These are phyloP conservation scores for Araneus ventricosus DNA, from an alignment of 1,140 invertebrate genomes.

Conservation along the genomic window DNA sequence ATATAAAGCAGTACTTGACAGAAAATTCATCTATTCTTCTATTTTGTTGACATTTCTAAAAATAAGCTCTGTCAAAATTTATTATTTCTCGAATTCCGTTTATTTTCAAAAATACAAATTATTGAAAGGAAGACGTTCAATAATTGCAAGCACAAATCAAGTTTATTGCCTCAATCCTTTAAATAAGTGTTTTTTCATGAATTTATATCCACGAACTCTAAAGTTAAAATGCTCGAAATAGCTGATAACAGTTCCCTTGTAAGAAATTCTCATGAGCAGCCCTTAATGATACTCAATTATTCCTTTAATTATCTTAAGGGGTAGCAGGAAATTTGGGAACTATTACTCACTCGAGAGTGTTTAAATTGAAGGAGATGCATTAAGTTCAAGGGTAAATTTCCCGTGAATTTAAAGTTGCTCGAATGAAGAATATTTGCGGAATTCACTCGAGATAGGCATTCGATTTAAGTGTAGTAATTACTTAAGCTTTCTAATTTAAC, in stretches of 20 bases:
- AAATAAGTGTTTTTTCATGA: too few species aligned
- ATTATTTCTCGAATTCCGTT: too few species aligned
- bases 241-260: not conserved
- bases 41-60: too few species aligned
- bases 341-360: slow-evolving; percentile 17
- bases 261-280: not conserved
- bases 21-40: too few species aligned
- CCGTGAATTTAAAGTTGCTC: slow-evolving; percentile 4
- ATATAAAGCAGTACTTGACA: too few species aligned
- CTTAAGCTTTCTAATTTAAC: not conserved
- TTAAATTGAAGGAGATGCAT: slow-evolving; percentile 24
- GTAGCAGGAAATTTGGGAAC: not conserved
- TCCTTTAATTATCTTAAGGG: slow-evolving; percentile 36
- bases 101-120: too few species aligned
- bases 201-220: too few species aligned
- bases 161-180: too few species aligned
- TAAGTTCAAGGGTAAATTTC: slow-evolving; percentile 19
- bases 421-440: not conserved
- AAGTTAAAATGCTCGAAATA: not conserved
- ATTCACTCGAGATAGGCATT: not conserved
- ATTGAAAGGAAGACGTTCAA: too few species aligned
- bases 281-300: slow-evolving; percentile 36
- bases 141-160: too few species aligned
- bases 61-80: too few species aligned
- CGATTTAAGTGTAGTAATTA: not conserved